A percentile compares a stretch with the other conserved stretches of the same genome.
Conservation (phyloP, 2,113 vertebrate genomes). For the Herpailurus yagouaroundi region DNA sequence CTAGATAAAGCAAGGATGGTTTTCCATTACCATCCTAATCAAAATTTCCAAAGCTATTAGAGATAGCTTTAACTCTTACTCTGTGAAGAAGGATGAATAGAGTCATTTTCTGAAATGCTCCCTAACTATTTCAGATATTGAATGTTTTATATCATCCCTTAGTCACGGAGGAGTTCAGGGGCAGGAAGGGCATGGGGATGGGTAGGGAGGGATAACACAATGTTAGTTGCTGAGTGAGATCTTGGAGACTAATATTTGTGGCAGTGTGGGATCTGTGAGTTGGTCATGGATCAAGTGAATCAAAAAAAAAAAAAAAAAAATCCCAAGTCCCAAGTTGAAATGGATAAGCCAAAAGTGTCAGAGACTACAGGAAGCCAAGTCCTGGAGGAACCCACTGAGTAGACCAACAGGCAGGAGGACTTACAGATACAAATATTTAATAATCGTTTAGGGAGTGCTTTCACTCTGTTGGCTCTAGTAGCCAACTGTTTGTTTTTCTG, state of each 20-base stretch:
- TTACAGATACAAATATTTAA: background rate
- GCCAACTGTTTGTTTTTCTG: background rate
- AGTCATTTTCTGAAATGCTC: constrained; percentile 60
- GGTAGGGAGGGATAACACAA: background rate
- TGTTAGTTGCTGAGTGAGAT: background rate
- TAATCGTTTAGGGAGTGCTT: background rate
- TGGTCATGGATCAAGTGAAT: background rate
- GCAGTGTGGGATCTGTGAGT: constrained; percentile 29
- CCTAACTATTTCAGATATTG: constrained; percentile 33
- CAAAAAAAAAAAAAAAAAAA: background rate
- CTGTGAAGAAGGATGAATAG: constrained; percentile 55
- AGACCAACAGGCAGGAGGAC: background rate
- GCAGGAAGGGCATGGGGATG: rapidly evolving
- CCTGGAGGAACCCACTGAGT: background rate
- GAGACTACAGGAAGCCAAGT: background rate
- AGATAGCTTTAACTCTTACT: constrained; percentile 57
- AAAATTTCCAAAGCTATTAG: constrained; percentile 68
- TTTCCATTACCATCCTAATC: constrained; percentile 72
- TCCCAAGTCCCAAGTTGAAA: background rate
- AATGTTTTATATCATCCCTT: constrained; percentile 41
- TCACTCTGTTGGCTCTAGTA: background rate
- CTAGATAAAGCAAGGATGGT: constrained; percentile 67
- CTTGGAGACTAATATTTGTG: background rate
- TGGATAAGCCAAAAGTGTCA: background rate
- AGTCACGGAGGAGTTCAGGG: background rate